Percentiles rank a stretch among this genome's conserved stretches.
Evolutionary conservation across 2,888 invertebrate genomes (phyloP).

Genomic region (Stegophylla sp.): DNA sequence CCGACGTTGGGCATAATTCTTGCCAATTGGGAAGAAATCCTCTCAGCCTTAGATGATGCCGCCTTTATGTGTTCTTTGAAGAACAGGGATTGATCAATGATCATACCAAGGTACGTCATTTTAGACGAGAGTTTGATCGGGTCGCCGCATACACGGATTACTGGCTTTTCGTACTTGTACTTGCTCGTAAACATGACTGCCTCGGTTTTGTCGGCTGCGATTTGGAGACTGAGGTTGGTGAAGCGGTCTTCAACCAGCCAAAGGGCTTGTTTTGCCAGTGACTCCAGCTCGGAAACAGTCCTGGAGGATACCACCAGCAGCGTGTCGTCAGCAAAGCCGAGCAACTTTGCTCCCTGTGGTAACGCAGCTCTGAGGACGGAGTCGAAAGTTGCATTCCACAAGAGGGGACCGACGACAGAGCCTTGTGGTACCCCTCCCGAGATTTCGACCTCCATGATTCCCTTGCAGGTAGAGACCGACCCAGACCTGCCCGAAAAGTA

Average conservation of each 20-base stretch:
- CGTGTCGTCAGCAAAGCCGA: not conserved
- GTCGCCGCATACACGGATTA: too few species aligned
- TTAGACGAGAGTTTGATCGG: too few species aligned
- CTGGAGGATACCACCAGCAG: not conserved
- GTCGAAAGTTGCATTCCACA: not conserved
- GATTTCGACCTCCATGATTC: not conserved
- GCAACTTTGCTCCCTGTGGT: not conserved
- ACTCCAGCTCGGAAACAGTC: not conserved
- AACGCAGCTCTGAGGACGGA: not conserved
- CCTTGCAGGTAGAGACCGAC: accelerated
- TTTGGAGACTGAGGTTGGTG: not conserved
- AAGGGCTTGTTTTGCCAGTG: not conserved
- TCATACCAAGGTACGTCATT: not conserved
- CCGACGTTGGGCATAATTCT: not conserved
- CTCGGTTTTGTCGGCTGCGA: not conserved
- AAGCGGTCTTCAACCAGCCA: not conserved
- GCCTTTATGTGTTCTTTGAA: not conserved
- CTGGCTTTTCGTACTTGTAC: not conserved
- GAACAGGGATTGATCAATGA: not conserved
- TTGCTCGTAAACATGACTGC: not conserved
- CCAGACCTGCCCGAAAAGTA: not conserved
- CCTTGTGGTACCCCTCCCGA: not conserved
- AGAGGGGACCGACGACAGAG: not conserved
- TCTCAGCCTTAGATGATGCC: not conserved
- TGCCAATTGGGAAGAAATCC: not conserved